These are phyloP conservation scores for Penaeus indicus DNA, from an alignment of 1,140 invertebrate genomes.

Conservation along the genomic window DNA sequence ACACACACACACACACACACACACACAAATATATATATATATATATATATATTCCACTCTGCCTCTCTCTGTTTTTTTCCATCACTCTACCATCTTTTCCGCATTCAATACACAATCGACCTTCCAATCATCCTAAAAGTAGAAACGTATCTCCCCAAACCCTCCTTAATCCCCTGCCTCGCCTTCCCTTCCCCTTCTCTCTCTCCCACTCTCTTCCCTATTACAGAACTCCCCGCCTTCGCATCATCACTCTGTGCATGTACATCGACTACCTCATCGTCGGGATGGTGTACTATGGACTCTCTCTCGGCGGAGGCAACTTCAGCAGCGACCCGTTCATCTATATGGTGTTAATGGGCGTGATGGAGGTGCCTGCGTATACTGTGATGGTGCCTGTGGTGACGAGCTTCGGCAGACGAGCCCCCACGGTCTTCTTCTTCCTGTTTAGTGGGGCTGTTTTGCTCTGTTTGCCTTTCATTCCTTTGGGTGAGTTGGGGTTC, in stretches of 20 bases:
- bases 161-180: too few relatives aligned
- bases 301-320: conserved; percentile 83
- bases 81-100: too few relatives aligned
- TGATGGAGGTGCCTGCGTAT: conserved; percentile 82
- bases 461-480: background rate
- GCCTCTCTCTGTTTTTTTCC: too few relatives aligned
- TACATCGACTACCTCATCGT: conserved; percentile 72
- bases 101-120: too few relatives aligned
- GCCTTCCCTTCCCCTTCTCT: too few relatives aligned
- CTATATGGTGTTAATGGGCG: conserved; percentile 82
- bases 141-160: too few relatives aligned
- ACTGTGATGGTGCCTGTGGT: conserved; percentile 80
- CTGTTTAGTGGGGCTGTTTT: background rate
- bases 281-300: conserved; percentile 80
- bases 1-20: too few relatives aligned
- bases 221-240: conserved; percentile 24
- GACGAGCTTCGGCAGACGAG: conserved; percentile 80
- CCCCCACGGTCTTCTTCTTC: conserved; percentile 69
- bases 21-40: too few relatives aligned
- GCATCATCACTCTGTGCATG: conserved; percentile 78
- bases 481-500: too few relatives aligned
- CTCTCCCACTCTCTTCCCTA: too few relatives aligned
- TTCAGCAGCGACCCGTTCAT: conserved; percentile 81
- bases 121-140: too few relatives aligned
- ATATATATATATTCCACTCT: too few relatives aligned